phyloP scores from a whole-genome alignment of 2,797 vertebrate species.

The Enteromius thamalakanensis region DNA sequence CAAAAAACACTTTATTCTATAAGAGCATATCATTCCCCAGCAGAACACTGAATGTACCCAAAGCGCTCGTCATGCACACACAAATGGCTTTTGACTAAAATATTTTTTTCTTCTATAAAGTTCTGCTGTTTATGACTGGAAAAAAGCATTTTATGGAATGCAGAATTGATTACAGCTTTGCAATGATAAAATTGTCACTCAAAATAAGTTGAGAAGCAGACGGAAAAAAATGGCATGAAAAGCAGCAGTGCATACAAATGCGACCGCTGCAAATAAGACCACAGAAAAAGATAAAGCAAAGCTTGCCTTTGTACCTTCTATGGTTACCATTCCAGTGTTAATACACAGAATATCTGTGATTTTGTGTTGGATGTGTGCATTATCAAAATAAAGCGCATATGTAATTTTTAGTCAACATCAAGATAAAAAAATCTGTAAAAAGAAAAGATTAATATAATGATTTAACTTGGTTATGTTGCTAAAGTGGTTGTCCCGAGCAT shows the following conservation, averaged over 20 bases:
- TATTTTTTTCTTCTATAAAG: background rate
- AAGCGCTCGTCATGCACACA: background rate
- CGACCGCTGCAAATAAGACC: background rate
- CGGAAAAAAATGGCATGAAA: background rate
- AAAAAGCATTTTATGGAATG: conserved; percentile 6
- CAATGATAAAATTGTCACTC: conserved; percentile 9
- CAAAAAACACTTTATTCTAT: background rate
- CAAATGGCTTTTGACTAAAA: conserved; percentile 20
- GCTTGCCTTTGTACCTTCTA: background rate
- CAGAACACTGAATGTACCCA: background rate
- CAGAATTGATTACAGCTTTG: conserved; percentile 11
- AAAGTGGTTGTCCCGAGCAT: background rate
- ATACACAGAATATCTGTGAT: background rate
- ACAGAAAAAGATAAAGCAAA: background rate
- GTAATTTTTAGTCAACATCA: background rate
- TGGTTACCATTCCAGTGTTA: background rate
- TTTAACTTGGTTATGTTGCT: background rate
- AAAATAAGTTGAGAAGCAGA: conserved; percentile 9
- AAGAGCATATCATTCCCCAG: conserved; percentile 2
- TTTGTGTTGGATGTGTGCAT: background rate
- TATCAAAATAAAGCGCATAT: background rate
- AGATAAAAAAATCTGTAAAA: background rate
- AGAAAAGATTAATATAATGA: background rate
- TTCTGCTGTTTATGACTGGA: background rate
- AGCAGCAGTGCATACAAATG: background rate